Base-by-base conservation (phyloP, 2,888 invertebrate species). In the Cantharis flavilabris region DNA sequence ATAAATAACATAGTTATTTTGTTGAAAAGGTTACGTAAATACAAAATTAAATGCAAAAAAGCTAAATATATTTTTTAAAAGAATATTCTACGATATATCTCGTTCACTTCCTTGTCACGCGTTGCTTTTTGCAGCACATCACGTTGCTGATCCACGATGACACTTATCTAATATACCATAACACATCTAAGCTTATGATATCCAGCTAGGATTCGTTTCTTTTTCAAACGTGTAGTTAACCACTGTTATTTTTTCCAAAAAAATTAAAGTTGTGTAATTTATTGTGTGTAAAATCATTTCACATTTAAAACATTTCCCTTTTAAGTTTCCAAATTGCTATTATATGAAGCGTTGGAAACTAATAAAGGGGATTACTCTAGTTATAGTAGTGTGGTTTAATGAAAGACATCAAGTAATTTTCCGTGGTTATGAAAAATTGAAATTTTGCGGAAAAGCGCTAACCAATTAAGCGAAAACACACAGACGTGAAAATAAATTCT, bases 151-250 rank as follows among this genome's bases (percentile, higher is more conserved):
- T 84, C 83, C 83, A 77, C 81, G 82, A 83, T 84, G 84, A 84
- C 84, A 84, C 84, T 84, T 83, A 84, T 84, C 84, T 84, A 84
- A 84, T 84, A 84, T 84, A 84, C 83, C 84, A 84, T 84, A 84
- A 84, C 84, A 84, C 82, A 83, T 84, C 84, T 84, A 84, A 84
- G 83, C 84, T 84, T 82, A 80, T 83, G 82, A 83, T 83, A 84
- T 84, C 83, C 81, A 81, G 80, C 79, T 80, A 82, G 84, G 83
- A 83, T 83, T 82, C 83, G 81, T 83, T 80, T 80, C 79, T 81
- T 79, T 80, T 80, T 49, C 49, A 78, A 79, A 77, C 80, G 80
- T 72, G 78, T 77, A 81, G 77, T 77, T 75, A 77, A 73, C 73
- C 72, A 49, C 49, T n/a, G 49, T 49, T 49, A 49, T 49, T 49